Percentiles rank a stretch among this genome's conserved stretches.
Evolutionary conservation across 1,140 invertebrate genomes (phyloP).

Genomic region (Saccostrea glomerata): DNA sequence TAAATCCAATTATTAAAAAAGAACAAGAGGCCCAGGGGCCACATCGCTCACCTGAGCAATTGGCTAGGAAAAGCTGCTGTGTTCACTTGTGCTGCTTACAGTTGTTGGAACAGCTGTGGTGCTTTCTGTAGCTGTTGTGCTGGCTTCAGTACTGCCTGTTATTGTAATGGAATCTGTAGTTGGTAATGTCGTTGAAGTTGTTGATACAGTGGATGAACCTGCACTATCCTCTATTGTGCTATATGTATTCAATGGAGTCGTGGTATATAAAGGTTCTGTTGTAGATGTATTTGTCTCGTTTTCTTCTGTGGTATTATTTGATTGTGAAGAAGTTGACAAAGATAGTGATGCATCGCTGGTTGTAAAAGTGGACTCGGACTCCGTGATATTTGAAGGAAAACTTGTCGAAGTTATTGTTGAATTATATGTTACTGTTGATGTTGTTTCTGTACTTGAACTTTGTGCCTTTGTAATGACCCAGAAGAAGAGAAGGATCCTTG

Average conservation of each 20-base stretch:
- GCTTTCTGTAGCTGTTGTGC: no score
- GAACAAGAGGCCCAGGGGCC: no score
- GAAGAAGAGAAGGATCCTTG: neutral
- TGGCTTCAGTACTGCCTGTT: no score
- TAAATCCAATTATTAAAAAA: no score
- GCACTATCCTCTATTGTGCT: neutral
- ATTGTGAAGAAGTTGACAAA: neutral
- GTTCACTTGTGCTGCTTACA: no score
- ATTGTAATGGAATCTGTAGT: no score
- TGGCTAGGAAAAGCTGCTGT: no score
- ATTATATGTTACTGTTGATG: neutral
- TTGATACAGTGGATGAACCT: neutral
- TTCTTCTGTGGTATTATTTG: neutral
- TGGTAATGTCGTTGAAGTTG: no score
- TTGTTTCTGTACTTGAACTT: conserved; percentile 11
- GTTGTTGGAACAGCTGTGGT: no score
- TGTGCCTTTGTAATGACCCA: neutral
- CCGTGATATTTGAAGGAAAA: neutral
- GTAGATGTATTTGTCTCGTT: neutral
- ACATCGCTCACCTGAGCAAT: no score
- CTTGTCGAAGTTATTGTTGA: neutral
- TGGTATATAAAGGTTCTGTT: neutral
- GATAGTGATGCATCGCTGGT: neutral
- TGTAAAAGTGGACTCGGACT: neutral
- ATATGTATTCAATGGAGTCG: neutral